Percentiles rank a stretch among this genome's conserved stretches.
Conservation (phyloP, 2,888 invertebrate genomes). For the Philopedon plagiatum region DNA sequence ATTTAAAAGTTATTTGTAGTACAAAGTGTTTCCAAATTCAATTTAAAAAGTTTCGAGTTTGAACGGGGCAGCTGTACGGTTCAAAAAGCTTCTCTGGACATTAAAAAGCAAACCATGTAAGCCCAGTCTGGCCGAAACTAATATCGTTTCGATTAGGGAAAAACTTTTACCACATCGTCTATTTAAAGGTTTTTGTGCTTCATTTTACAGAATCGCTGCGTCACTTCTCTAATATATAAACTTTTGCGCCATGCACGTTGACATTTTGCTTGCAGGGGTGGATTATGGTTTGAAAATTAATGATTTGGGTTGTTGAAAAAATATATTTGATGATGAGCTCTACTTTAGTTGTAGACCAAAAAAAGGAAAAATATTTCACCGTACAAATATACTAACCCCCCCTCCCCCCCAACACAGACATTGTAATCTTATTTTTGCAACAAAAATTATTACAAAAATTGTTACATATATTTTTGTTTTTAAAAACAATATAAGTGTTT, state of each 20-base stretch:
- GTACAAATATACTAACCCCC: too few relatives aligned
- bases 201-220: slow-evolving; percentile 47
- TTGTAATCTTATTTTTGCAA: too few relatives aligned
- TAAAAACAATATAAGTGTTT: too few relatives aligned
- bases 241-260: slow-evolving; percentile 9
- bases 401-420: too few relatives aligned
- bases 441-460: too few relatives aligned
- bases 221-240: slow-evolving; percentile 41
- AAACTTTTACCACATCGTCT: slow-evolving; percentile 58
- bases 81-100: slow-evolving; percentile 55
- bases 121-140: slow-evolving; percentile 56
- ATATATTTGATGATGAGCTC: too few relatives aligned
- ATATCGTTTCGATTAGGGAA: slow-evolving; percentile 61
- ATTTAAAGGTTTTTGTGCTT: slow-evolving; percentile 55
- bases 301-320: too few relatives aligned
- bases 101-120: slow-evolving; percentile 59
- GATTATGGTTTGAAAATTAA: too few relatives aligned
- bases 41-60: slow-evolving; percentile 53
- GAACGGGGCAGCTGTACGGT: slow-evolving; percentile 43
- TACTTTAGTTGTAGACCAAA: too few relatives aligned
- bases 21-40: slow-evolving; percentile 52
- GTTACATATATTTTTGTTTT: too few relatives aligned
- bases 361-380: too few relatives aligned
- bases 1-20: slow-evolving; percentile 39
- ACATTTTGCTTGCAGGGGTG: too few relatives aligned